These are phyloP conservation scores for Lochmaea crataegi DNA, from an alignment of 2,888 invertebrate species.

Conservation along the genomic window DNA sequence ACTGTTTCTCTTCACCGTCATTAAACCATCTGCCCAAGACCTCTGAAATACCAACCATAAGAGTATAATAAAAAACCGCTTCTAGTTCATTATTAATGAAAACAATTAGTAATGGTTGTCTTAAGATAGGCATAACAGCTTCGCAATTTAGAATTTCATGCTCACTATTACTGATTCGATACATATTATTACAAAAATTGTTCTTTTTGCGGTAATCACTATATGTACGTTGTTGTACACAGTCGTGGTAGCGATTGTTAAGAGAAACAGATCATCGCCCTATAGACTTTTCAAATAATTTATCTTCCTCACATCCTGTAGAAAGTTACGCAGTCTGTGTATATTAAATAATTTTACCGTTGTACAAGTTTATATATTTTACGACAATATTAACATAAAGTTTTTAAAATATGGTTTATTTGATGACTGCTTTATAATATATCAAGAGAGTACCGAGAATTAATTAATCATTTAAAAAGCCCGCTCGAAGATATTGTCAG, in stretches of 20 bases:
- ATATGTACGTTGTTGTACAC: slow-evolving; percentile 28
- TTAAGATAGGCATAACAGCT: slow-evolving; percentile 51
- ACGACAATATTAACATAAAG: neutral
- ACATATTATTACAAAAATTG: slow-evolving; percentile 57
- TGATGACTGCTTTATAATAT: neutral
- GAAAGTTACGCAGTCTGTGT: slow-evolving; percentile 24
- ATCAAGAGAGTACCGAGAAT: too few species aligned
- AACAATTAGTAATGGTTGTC: slow-evolving; percentile 55
- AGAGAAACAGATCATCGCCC: slow-evolving; percentile 32
- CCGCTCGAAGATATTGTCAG: too few species aligned
- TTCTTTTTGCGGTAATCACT: slow-evolving; percentile 41
- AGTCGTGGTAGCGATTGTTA: slow-evolving; percentile 34
- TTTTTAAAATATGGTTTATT: neutral
- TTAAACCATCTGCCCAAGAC: slow-evolving; percentile 57
- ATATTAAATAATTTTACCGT: neutral
- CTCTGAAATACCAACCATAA: slow-evolving; percentile 39
- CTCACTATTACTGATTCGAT: slow-evolving; percentile 64
- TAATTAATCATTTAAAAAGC: too few species aligned
- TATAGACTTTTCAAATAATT: slow-evolving; percentile 29
- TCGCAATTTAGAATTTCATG: slow-evolving; percentile 66
- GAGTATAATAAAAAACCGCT: slow-evolving; percentile 36
- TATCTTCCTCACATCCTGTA: slow-evolving; percentile 28
- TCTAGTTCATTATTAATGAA: slow-evolving; percentile 52
- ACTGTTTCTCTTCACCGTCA: slow-evolving; percentile 57
- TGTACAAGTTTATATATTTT: neutral